Base-by-base conservation (phyloP, 2,888 invertebrate species). In the Sylvicola cinctus region DNA sequence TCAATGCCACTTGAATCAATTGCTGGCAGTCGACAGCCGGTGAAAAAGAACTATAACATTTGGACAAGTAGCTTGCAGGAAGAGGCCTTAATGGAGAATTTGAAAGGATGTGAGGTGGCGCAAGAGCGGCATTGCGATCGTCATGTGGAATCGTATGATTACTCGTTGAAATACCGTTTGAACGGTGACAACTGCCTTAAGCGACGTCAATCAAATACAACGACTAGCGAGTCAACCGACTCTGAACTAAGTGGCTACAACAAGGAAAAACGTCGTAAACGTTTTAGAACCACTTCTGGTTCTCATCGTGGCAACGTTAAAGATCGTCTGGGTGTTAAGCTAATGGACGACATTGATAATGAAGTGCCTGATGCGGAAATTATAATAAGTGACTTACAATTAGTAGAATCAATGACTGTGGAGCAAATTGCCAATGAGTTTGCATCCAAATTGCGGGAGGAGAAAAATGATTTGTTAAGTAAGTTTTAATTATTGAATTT, bases 41-140 rank as follows among this genome's bases (percentile, higher is more conserved):
- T 57, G 14, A 70, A 64, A 43, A 66, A 65, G 40, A 74, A 75
- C 52, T 83, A 81, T 48, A 77, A 78, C 52, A 67, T 85, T 42
- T 87, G 85, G 85, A 66, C 67, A 41, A 66, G 65, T 39, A 60
- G 68, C 16, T 50, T 70, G n/a, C 72, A 83, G 60, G 84, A 85
- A 50, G 83, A 84, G 43, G 65, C 76, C 0, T 55, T 87, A 34
- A 74, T 77, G 16, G 77, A 83, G 49, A 74, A 79, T 44, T 66
- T 87, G 59, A 70, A 72, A 10, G 70, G 70, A 29, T 80, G 80
- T 55, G 79, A 76, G 54, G 81, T 85, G 8, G 70, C 61, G 47
- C 66, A 58, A 50, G 67, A 60, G 50, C 65, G 65, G 52, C 74
- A 67, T 60, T 16, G 16, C 11, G 74, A 63, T 34, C 59, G 74